These are phyloP conservation scores for Drosophila cyrtoloma DNA, from an alignment of 2,888 invertebrate genomes.

Conservation along the genomic window DNA sequence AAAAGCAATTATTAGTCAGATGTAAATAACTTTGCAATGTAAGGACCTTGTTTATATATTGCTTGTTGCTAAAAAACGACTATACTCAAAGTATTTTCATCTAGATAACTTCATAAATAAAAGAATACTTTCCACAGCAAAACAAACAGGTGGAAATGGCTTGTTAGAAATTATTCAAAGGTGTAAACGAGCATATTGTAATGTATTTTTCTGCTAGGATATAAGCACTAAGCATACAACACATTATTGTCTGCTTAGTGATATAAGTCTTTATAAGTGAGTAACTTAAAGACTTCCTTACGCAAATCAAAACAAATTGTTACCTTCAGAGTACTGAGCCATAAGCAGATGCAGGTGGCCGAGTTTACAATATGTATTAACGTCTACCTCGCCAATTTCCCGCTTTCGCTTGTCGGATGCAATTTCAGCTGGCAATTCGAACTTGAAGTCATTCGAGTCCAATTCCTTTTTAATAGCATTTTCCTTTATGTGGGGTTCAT, in stretches of 20 bases:
- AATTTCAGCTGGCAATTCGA: slow-evolving; percentile 33
- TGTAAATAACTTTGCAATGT: background rate
- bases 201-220: background rate
- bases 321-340: slow-evolving; percentile 98
- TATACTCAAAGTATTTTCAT: background rate
- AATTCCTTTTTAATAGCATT: slow-evolving; percentile 21
- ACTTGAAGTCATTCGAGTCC: slow-evolving; percentile 28
- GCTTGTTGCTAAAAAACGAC: background rate
- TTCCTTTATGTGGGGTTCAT: slow-evolving; percentile 48
- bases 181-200: background rate
- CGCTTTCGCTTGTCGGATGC: slow-evolving; percentile 63
- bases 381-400: slow-evolving; percentile 87
- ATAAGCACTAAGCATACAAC: background rate
- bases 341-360: slow-evolving; percentile 97
- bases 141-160: background rate
- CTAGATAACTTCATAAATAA: background rate
- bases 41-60: background rate
- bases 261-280: too few relatives aligned
- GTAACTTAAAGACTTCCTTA: background rate
- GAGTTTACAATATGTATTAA: slow-evolving; percentile 96
- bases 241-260: background rate
- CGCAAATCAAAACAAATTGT: slow-evolving; percentile 6
- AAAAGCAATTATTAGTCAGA: background rate
- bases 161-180: background rate
- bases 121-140: background rate